Conservation (phyloP, 2,888 invertebrate genomes). For the Caenorhabditis sp. region DNA sequence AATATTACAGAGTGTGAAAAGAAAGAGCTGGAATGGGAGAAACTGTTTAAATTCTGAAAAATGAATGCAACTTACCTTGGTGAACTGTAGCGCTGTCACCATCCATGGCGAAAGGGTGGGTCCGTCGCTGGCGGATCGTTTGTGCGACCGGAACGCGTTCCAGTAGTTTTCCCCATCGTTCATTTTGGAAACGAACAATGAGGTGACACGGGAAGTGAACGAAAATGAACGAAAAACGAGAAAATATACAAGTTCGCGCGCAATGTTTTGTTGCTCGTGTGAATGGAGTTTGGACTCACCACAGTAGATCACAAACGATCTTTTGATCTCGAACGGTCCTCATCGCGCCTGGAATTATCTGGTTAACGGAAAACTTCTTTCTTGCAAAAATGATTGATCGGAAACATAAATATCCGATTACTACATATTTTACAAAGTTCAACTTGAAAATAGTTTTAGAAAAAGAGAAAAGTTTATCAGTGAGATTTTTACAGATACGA, state of each 20-base stretch:
- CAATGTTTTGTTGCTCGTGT: constrained; percentile 17
- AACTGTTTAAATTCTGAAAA: background rate
- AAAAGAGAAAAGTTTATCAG: too few species aligned
- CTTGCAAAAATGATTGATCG: too few species aligned
- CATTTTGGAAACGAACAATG: constrained; percentile 40
- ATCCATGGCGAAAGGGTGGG: constrained; percentile 73
- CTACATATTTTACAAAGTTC: too few species aligned
- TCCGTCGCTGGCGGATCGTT: constrained; percentile 65
- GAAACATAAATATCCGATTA: too few species aligned
- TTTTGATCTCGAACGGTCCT: background rate
- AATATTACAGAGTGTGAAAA: constrained; percentile 72
- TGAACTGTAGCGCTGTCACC: constrained; percentile 71
- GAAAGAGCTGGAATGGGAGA: constrained; percentile 71
- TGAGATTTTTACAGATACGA: background rate
- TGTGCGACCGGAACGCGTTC: constrained; percentile 76
- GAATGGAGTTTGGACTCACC: constrained; percentile 10
- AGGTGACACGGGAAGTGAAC: background rate
- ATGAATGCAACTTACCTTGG: constrained; percentile 61
- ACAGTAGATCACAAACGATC: constrained; percentile 19
- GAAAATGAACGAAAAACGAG: too few species aligned
- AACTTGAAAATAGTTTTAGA: too few species aligned
- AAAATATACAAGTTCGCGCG: constrained; percentile 1
- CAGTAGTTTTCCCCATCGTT: constrained; percentile 70
- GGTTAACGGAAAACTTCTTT: too few species aligned
- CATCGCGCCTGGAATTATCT: too few species aligned